phyloP scores from a whole-genome alignment of 2,113 vertebrate genomes.

The Aspiorhynchus laticeps region DNA sequence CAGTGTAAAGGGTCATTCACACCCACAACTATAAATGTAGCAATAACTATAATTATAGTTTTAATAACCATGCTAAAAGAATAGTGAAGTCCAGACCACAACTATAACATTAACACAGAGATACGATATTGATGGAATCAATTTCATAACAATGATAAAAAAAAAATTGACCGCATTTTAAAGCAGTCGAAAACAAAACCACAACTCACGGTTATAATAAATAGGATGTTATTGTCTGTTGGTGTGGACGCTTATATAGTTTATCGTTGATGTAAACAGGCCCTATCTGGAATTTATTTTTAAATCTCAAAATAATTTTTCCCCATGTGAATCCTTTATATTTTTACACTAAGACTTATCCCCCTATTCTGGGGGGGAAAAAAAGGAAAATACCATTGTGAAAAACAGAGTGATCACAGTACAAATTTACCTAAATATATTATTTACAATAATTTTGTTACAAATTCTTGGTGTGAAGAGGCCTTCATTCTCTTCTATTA shows the following conservation, averaged over 20 bases:
- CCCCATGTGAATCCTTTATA: not conserved
- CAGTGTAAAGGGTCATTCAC: not conserved
- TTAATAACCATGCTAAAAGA: not conserved
- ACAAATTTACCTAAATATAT: not conserved
- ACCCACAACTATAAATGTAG: not conserved
- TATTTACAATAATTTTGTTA: not conserved
- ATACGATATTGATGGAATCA: not conserved
- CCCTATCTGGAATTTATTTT: not conserved
- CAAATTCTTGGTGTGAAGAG: not conserved
- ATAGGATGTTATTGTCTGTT: too few species aligned
- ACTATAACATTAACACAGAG: not conserved
- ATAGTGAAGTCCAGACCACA: not conserved
- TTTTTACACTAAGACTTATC: not conserved
- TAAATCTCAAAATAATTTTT: not conserved
- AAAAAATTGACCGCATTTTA: too few species aligned
- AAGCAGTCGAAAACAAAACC: too few species aligned
- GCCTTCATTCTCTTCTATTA: not conserved
- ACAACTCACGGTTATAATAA: too few species aligned
- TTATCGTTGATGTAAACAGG: not conserved
- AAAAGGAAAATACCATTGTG: not conserved
- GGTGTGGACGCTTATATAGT: too few species aligned
- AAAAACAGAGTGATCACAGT: too few species aligned
- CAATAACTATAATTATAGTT: not conserved
- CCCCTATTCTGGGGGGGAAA: too few species aligned
- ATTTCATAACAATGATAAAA: not conserved